Percentiles rank a stretch among this genome's conserved stretches.
These are phyloP conservation scores for Whitmania pigra DNA, from an alignment of 1,140 invertebrate species.

Conservation along the genomic window DNA sequence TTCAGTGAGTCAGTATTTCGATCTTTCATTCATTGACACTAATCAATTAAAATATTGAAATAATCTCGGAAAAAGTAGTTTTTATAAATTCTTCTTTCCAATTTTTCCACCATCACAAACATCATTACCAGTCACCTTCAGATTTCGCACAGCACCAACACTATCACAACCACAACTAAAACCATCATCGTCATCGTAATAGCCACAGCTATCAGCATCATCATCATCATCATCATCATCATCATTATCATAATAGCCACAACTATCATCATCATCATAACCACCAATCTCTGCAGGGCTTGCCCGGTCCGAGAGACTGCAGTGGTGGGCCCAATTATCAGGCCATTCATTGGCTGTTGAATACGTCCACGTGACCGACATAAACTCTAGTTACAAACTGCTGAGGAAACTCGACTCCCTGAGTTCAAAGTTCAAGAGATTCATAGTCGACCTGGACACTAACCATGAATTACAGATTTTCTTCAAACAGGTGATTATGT, in stretches of 20 bases:
- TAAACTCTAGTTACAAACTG: not conserved
- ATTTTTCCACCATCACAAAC: too few species aligned
- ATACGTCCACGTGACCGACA: conserved; percentile 4
- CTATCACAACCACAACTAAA: too few species aligned
- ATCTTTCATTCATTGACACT: too few species aligned
- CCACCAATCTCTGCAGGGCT: not conserved
- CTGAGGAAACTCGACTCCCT: not conserved
- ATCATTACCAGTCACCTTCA: too few species aligned
- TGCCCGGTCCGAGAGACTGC: not conserved
- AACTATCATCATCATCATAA: not conserved
- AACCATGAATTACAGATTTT: not conserved
- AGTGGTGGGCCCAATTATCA: not conserved
- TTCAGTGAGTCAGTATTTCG: conserved; percentile 1
- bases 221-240: conserved; percentile 13
- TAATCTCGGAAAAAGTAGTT: too few species aligned
- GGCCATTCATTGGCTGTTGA: not conserved
- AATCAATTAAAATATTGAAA: too few species aligned
- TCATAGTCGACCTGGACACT: not conserved
- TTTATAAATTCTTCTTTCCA: too few species aligned
- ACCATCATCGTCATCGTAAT: too few species aligned
- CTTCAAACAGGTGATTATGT: not conserved
- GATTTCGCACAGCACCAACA: too few species aligned
- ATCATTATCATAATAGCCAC: conserved; percentile 1
- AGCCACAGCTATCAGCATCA: not conserved
- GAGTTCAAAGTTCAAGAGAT: not conserved